Conservation (phyloP, 2,113 vertebrate genomes). For the Ornithorhynchus anatinus region DNA sequence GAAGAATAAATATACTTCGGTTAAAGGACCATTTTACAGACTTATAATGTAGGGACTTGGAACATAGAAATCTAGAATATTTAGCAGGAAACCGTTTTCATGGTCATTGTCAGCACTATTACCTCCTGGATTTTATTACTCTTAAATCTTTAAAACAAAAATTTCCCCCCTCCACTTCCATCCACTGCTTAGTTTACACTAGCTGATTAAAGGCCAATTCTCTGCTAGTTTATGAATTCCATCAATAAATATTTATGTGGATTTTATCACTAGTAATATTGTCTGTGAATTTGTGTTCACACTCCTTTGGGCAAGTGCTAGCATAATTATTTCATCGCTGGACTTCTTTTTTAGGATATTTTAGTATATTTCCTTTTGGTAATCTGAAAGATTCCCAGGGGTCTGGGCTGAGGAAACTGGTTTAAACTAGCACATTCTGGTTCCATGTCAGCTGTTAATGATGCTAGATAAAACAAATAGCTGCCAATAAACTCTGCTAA, state of each 20-base stretch:
- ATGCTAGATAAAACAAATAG: not conserved
- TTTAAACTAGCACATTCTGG: slow-evolving; percentile 56
- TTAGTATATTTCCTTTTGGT: not conserved
- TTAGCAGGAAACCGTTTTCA: too few species aligned
- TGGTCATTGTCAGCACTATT: too few species aligned
- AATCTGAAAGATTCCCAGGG: not conserved
- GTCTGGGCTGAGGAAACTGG: slow-evolving; percentile 30
- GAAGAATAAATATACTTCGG: not conserved
- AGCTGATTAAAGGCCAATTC: too few species aligned
- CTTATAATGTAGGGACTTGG: not conserved
- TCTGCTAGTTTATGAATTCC: too few species aligned
- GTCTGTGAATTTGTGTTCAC: not conserved
- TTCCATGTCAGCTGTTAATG: slow-evolving; percentile 40
- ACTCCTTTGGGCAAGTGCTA: slow-evolving; percentile 8
- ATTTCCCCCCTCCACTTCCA: too few species aligned
- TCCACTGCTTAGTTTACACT: too few species aligned
- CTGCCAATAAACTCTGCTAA: slow-evolving; percentile 22
- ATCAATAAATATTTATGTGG: slow-evolving; percentile 6
- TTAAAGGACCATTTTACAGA: slow-evolving; percentile 1
- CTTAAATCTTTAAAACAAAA: too few species aligned
- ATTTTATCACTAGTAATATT: slow-evolving; percentile 23
- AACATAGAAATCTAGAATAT: slow-evolving; percentile 28
- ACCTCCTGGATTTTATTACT: too few species aligned
- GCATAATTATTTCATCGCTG: slow-evolving; percentile 5
- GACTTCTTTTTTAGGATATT: slow-evolving; percentile 44